These are phyloP conservation scores for Hydractinia symbiolongicarpus DNA, from an alignment of 30 jellyfish, hydroid and myxozoan species.

Conservation along the genomic window DNA sequence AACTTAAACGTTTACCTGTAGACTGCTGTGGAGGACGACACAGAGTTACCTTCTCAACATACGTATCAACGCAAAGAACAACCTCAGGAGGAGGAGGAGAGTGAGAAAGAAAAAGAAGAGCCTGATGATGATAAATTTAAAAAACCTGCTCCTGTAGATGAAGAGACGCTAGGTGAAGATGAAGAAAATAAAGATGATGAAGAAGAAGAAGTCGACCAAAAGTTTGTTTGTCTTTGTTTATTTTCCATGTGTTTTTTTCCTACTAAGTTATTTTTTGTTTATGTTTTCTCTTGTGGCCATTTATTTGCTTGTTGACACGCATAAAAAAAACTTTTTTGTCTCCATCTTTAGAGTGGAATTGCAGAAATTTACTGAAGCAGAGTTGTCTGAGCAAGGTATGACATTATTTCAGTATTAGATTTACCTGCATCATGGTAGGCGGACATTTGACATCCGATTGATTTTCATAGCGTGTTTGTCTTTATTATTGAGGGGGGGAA, in stretches of 20 bases:
- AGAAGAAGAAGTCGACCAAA: background rate
- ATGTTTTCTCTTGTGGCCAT: too few species aligned
- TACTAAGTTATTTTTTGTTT: background rate
- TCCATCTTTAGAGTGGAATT: slow-evolving; percentile 28
- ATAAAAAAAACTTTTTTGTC: too few species aligned
- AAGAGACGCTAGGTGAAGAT: slow-evolving; percentile 19
- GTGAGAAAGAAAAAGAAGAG: background rate
- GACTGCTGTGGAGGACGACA: slow-evolving; percentile 21
- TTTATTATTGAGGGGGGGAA: too few species aligned
- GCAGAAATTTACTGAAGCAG: slow-evolving; percentile 37
- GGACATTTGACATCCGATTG: too few species aligned
- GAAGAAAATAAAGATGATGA: slow-evolving; percentile 32
- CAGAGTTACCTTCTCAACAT: background rate
- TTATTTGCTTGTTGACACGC: too few species aligned
- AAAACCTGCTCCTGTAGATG: background rate
- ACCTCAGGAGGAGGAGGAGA: background rate
- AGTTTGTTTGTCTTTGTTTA: background rate
- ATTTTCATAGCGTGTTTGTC: too few species aligned
- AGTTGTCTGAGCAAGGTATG: slow-evolving; percentile 31
- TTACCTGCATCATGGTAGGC: too few species aligned
- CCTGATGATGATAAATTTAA: slow-evolving; percentile 11
- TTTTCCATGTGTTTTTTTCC: background rate
- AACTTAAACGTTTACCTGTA: background rate
- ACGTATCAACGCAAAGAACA: background rate
- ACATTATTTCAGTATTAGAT: background rate